These are phyloP conservation scores for Aphaenogaster ashmeadi DNA, from an alignment of 1,140 invertebrate genomes.

Conservation along the genomic window DNA sequence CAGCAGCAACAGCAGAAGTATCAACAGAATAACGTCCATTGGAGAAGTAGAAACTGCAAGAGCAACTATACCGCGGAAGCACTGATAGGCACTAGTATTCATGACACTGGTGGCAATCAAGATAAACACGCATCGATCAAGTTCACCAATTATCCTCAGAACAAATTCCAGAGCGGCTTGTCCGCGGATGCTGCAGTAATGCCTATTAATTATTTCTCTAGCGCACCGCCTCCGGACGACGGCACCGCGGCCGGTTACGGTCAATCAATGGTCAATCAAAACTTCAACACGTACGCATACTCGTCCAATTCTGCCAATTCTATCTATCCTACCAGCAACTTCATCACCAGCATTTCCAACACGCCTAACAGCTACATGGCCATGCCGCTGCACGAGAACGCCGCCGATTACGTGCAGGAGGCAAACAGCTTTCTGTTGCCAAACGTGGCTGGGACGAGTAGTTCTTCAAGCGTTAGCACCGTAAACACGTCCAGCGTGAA, in stretches of 20 bases:
- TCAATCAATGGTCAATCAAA: slow-evolving; percentile 84
- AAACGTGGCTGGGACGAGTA: slow-evolving; percentile 73
- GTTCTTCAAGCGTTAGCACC: slow-evolving; percentile 76
- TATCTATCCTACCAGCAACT: slow-evolving; percentile 85
- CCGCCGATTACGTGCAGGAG: slow-evolving; percentile 83
- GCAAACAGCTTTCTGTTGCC: slow-evolving; percentile 83
- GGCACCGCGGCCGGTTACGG: slow-evolving; percentile 80
- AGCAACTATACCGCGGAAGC: slow-evolving; percentile 89
- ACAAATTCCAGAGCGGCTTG: slow-evolving; percentile 82
- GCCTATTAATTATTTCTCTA: slow-evolving; percentile 86
- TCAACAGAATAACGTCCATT: slow-evolving; percentile 84
- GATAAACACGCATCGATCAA: slow-evolving; percentile 84
- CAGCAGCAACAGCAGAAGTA: slow-evolving; percentile 80
- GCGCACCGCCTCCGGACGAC: slow-evolving; percentile 78
- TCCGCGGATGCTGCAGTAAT: slow-evolving; percentile 80
- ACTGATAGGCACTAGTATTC: slow-evolving; percentile 86
- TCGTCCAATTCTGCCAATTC: slow-evolving; percentile 83
- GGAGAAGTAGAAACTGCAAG: slow-evolving; percentile 85
- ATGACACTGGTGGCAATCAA: slow-evolving; percentile 80
- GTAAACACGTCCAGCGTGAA: slow-evolving; percentile 65
- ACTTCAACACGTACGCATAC: slow-evolving; percentile 85
- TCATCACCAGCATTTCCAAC: slow-evolving; percentile 85
- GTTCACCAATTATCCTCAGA: slow-evolving; percentile 84
- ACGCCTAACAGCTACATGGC: slow-evolving; percentile 84
- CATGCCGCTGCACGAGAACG: slow-evolving; percentile 85